Evolutionary conservation across 2,888 invertebrate genomes (phyloP), one percentile per base, ranked within the genome.

Genomic region (Nipponacmea schrenckii): DNA sequence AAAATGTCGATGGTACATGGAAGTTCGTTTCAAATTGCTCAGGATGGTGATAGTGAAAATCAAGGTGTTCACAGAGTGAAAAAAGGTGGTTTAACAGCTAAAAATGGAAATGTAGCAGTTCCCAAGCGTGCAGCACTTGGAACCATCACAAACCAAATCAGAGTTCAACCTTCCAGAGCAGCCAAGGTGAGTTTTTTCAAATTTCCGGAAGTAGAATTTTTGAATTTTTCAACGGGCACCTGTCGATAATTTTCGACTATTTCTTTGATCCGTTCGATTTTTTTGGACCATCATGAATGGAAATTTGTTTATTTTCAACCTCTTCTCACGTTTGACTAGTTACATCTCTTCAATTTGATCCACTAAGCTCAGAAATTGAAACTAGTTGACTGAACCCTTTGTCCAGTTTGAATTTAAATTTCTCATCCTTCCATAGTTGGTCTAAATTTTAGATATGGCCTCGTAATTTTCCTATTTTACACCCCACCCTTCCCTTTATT

Each of bases 121-220:
- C 79, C 77, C 31, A 86, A 85, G 74, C 76, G 87, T 70, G 81
- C 84, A 48, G 87, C 83, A n/a, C 77, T 87, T 4, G 85, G 85
- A 31, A 81, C 81, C n/a, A 85, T 87, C 39, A 84, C 86, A 8
- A 87, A 85, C 74, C 84, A 85, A 71, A 74, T 82, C 17, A 75
- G 87, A 62, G 80, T 83, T 15, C 87, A 87, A 71, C 86, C 87
- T 10, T 80, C 80, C 27, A 75, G 87, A 72, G 84, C 84, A 45
- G 87, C 84, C 39, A 87, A 86, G 79, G 83, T 79, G 70, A 79
- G 81, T 77, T 77, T 77, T 26, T 70, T 68, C 64, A 46, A 44
- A 48, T 48, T 64, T 66, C 68, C 70, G 64, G 68, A 70, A 67
- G 44, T 26, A n/a, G 39, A 48, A 46, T 67, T 17, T 27, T 62